Evolutionary conservation across 1,140 invertebrate genomes (phyloP), one percentile per base, ranked within the genome.

Genomic region (Ctenoplectra terminalis): DNA sequence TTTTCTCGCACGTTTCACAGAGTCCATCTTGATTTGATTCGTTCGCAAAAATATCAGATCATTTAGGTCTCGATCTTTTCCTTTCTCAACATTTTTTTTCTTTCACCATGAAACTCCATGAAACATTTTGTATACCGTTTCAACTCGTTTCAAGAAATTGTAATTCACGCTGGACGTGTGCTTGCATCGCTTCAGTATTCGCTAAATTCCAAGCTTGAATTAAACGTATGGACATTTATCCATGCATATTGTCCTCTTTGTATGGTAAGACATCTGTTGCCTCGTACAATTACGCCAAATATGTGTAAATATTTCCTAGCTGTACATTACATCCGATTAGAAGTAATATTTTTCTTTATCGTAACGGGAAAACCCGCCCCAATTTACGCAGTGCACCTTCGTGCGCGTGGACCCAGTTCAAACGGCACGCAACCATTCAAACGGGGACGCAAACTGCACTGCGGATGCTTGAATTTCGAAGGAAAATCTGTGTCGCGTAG

Each of bases 401-500:
- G 43, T 31, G 43, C 26, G 43, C 40, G 43, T 46, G 43, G 66
- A 67, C 20, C 20, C 26, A n/a, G 20, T 48, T 34, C 29, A 15
- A 69, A 50, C 48, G 23, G 13, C 23, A 20, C 50, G 29, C 31
- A 34, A 34, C 29, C 31, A 8, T 50, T 34, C 20, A 7, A 37
- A 37, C 37, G 17, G 17, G n/a, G 31, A 37, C 50, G 50, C 67
- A 52, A 50, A 61, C 58, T 63, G 58, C 72, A 75, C 46, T 75
- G 72, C 54, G 75, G 43, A 71, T 40, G n/a, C 23, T 43, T 7
- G 31, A 31, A 69, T 69, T 56, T n/a, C 20, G 13, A 46, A n/a
- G 20, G 31, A 74, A 61, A 61, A 48, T 72, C 52, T 20, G 69
- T 58, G 37, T 43, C 52, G 37, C 31, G 48, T 69, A 4, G 0